A percentile compares a stretch with the other conserved stretches of the same genome.
phyloP scores from a whole-genome alignment of 2,888 invertebrate species.

The Caenorhabditis sp. region DNA sequence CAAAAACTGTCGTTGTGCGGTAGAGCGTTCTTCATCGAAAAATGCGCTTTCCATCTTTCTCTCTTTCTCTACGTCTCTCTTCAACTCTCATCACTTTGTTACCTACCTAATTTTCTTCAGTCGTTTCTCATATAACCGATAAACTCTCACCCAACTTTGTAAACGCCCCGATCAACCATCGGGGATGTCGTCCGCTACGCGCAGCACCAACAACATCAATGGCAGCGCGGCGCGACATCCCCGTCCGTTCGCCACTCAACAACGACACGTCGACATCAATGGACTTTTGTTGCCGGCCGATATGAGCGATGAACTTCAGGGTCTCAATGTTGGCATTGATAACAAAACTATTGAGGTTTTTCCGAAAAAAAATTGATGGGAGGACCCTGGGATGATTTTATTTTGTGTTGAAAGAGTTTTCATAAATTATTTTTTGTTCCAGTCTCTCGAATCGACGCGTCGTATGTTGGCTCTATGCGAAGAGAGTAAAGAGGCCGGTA shows the following conservation, averaged over 20 bases:
- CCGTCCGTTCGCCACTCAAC: constrained; percentile 40
- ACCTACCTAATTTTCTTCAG: background rate
- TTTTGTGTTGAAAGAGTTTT: background rate
- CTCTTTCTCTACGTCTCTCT: background rate
- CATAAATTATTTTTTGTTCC: constrained; percentile 41
- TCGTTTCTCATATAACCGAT: background rate
- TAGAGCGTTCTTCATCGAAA: no score
- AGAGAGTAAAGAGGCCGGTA: constrained; percentile 72
- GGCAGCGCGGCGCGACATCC: constrained; percentile 37
- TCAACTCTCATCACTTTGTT: background rate
- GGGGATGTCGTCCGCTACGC: constrained; percentile 33
- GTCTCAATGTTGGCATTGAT: constrained; percentile 65
- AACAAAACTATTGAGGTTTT: constrained; percentile 56
- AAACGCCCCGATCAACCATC: background rate
- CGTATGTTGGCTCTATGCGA: constrained; percentile 72
- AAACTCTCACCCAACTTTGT: background rate
- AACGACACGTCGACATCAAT: constrained; percentile 48
- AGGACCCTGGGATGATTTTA: background rate
- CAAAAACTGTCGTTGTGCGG: no score
- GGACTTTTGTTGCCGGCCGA: constrained; percentile 66
- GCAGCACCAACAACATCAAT: constrained; percentile 2
- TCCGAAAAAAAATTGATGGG: background rate
- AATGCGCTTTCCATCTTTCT: no score
- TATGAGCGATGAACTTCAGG: constrained; percentile 67
- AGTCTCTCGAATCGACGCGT: constrained; percentile 72